Conservation (phyloP, 2,888 invertebrate genomes). For the Lysandra bellargus region DNA sequence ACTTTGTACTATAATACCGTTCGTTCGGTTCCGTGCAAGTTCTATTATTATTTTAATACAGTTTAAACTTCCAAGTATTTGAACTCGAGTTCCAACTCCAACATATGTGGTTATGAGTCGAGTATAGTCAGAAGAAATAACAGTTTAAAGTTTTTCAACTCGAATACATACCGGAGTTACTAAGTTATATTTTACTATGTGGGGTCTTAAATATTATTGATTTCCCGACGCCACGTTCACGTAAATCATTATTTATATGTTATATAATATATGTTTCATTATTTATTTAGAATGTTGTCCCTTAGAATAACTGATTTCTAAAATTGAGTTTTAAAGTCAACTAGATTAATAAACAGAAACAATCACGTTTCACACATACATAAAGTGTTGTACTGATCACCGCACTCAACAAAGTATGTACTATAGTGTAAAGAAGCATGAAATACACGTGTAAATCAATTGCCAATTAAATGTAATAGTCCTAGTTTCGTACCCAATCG, state of each 20-base stretch:
- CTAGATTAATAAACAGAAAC: neutral
- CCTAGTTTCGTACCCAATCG: neutral
- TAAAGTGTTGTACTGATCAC: neutral
- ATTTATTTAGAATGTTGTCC: neutral
- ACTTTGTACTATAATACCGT: neutral
- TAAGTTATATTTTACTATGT: neutral
- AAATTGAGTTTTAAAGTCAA: neutral
- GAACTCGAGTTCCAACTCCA: slow-evolving; percentile 5
- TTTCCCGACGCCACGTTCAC: neutral
- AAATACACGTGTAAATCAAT: neutral
- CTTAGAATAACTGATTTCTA: neutral
- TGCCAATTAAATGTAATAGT: neutral
- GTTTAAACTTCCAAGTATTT: slow-evolving; percentile 19
- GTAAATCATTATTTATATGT: too few species aligned
- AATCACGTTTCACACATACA: neutral
- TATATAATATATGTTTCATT: neutral
- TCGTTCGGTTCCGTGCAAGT: neutral
- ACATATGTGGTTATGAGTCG: slow-evolving; percentile 11
- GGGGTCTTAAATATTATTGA: neutral
- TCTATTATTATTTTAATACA: slow-evolving; percentile 12
- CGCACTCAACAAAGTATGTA: neutral
- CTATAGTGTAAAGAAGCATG: neutral
- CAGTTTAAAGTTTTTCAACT: slow-evolving; percentile 13
- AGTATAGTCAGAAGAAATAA: slow-evolving; percentile 17
- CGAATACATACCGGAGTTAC: neutral